Evolutionary conservation across 2,888 invertebrate species (phyloP).

Genomic region (Amiota communis): DNA sequence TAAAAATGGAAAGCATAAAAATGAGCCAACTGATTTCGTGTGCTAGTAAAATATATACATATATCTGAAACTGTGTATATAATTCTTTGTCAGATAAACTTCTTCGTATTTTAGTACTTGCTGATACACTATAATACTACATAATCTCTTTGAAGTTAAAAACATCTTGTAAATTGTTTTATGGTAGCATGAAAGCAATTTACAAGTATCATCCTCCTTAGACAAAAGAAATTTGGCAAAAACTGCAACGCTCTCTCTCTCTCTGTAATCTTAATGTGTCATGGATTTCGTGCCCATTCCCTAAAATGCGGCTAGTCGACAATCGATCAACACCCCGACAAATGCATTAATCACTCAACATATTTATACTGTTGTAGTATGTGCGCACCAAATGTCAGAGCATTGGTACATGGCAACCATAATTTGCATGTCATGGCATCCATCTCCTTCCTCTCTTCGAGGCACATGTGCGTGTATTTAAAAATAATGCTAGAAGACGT

Average conservation of each 20-base stretch:
- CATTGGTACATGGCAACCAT: conserved; percentile 11
- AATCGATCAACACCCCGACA: conserved; percentile 21
- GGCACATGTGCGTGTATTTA: background rate
- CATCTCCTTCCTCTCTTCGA: background rate
- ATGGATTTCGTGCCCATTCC: background rate
- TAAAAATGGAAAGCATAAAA: too few species aligned
- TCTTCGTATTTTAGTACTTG: too few species aligned
- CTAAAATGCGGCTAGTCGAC: background rate
- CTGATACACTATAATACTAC: too few species aligned
- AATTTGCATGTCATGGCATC: conserved; percentile 21
- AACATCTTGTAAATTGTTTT: too few species aligned
- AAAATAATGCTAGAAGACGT: conserved; percentile 14
- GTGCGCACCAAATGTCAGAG: background rate
- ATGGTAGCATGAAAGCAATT: too few species aligned
- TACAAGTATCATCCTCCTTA: background rate
- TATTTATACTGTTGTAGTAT: conserved; percentile 2
- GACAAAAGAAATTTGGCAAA: background rate
- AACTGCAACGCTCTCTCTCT: background rate
- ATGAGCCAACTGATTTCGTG: too few species aligned
- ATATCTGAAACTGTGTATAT: too few species aligned
- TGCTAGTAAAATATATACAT: too few species aligned
- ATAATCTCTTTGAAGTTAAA: too few species aligned
- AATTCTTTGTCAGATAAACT: too few species aligned
- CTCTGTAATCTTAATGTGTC: background rate
- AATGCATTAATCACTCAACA: conserved; percentile 25